Conservation (phyloP, 2,113 vertebrate genomes). For the Saccopteryx leptura region DNA sequence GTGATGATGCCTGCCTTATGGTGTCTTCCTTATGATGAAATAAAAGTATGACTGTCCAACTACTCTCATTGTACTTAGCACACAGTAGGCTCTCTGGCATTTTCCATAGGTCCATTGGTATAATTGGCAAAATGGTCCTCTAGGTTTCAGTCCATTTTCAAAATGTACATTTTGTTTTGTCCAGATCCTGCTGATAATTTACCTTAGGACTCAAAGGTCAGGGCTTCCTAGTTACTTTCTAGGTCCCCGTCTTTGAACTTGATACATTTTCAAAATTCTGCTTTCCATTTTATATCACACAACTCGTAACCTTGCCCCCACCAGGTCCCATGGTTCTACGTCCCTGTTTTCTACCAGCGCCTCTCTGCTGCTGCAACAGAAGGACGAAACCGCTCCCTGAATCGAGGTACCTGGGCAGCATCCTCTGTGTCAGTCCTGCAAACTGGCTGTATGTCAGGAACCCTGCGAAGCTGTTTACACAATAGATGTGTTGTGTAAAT, state of each 20-base stretch:
- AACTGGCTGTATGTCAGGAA: not conserved
- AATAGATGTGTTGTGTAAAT: not conserved
- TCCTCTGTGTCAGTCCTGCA: not conserved
- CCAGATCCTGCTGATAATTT: not conserved
- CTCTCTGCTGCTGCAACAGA: not conserved
- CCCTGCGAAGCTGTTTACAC: not conserved
- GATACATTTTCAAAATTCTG: not conserved
- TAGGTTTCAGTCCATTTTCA: not conserved
- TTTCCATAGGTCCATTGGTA: not conserved
- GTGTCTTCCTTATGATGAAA: conserved; percentile 13
- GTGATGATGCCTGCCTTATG: not conserved
- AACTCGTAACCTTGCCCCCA: not conserved
- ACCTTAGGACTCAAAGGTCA: not conserved
- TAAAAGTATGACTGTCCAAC: not conserved
- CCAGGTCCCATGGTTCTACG: not conserved
- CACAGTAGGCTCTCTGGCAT: not conserved
- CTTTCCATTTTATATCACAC: not conserved
- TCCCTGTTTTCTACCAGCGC: not conserved
- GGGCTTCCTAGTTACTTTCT: not conserved
- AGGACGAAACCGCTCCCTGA: not conserved
- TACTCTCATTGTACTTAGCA: not conserved
- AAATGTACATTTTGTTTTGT: conserved; percentile 1
- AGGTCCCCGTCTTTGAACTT: not conserved
- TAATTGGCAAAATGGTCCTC: not conserved
- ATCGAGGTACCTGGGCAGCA: not conserved